phyloP scores from a whole-genome alignment of 2,113 vertebrate species.

The Xenus cinereus region DNA sequence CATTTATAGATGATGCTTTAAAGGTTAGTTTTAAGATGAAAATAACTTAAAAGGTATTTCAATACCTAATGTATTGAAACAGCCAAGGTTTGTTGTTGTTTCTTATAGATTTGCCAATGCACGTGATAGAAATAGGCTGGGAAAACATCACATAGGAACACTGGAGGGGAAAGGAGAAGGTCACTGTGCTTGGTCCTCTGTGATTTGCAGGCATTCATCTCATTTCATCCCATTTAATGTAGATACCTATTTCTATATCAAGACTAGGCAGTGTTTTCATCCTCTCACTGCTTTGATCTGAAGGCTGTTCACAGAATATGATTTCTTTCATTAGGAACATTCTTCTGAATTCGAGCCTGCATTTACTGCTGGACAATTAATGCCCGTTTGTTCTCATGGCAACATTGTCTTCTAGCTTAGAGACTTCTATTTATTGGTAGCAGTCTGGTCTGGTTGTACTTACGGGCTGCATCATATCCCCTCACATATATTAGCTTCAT shows the following conservation, averaged over 20 bases:
- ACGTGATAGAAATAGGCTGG: background rate
- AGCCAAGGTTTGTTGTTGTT: background rate
- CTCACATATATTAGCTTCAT: background rate
- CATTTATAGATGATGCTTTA: background rate
- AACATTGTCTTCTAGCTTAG: background rate
- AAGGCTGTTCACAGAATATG: background rate
- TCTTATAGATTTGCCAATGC: background rate
- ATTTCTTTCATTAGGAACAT: background rate
- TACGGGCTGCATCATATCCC: background rate
- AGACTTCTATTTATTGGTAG: background rate
- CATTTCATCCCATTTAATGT: background rate
- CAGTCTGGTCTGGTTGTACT: rapidly evolving
- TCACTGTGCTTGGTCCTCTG: background rate
- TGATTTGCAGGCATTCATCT: background rate
- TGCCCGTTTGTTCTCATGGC: background rate
- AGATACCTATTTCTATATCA: background rate
- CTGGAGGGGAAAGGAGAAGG: background rate
- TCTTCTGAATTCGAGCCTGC: background rate
- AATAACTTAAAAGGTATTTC: background rate
- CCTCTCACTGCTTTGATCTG: background rate
- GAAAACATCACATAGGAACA: background rate
- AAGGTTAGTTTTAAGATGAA: background rate
- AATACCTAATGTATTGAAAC: background rate
- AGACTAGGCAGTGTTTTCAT: background rate
- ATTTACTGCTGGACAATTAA: background rate